Conservation (phyloP, 1,140 invertebrate species). For the Ceratosolen fusciceps region DNA sequence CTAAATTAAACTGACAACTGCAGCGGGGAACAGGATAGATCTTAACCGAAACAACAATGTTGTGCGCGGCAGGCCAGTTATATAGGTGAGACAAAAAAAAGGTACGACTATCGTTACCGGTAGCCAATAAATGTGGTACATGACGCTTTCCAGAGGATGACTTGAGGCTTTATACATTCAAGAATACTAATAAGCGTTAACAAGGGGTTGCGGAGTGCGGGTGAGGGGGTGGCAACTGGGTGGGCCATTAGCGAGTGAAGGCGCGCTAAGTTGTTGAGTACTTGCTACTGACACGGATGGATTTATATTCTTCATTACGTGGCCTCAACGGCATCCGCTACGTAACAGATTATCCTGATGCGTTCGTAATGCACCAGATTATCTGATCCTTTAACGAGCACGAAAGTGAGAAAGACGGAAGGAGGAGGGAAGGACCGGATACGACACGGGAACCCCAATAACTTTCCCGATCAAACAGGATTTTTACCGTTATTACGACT, state of each 20-base stretch:
- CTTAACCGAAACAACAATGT: no score
- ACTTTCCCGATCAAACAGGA: no score
- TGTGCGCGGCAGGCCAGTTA: no score
- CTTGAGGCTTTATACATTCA: conserved; percentile 35
- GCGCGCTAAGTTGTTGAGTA: not conserved
- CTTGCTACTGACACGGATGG: conserved; percentile 24
- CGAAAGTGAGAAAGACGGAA: not conserved
- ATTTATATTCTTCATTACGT: conserved; percentile 45
- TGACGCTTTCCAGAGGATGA: not conserved
- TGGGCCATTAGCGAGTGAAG: conserved; percentile 30
- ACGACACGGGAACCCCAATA: no score
- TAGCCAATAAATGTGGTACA: no score
- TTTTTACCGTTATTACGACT: no score
- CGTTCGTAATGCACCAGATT: not conserved
- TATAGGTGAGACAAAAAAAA: no score
- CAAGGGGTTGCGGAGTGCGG: not conserved
- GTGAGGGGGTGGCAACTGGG: conserved; percentile 20
- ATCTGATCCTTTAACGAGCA: not conserved
- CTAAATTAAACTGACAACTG: no score
- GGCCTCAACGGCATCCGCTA: not conserved
- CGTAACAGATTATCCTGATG: not conserved
- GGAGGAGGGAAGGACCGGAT: not conserved
- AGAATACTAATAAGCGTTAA: conserved; percentile 11
- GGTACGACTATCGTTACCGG: no score
- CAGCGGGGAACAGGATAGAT: no score